A percentile compares a stretch with the other conserved stretches of the same genome.
Evolutionary conservation across 2,113 vertebrate genomes (phyloP).

Genomic region (Vidua macroura): DNA sequence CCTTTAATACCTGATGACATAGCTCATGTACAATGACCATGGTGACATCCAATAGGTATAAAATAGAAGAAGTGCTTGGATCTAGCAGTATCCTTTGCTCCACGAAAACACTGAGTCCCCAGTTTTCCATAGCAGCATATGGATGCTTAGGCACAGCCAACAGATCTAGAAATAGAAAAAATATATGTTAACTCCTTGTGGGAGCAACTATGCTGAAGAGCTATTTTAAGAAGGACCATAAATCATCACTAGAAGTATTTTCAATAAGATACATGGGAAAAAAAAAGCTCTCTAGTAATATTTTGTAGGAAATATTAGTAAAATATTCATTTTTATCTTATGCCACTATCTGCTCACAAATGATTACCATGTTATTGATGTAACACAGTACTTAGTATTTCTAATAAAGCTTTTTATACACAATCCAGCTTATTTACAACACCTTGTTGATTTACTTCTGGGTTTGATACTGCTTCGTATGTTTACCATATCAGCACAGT

Average conservation of each 20-base stretch:
- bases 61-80: constrained; percentile 86
- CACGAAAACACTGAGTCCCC: constrained; percentile 90
- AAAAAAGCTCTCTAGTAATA: background rate
- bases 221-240: background rate
- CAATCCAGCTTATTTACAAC: background rate
- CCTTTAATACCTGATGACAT: constrained; percentile 84
- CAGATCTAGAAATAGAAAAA: constrained; percentile 82
- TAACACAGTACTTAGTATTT: background rate
- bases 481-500: background rate
- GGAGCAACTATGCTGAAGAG: background rate
- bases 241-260: constrained; percentile 7
- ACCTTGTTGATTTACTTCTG: background rate
- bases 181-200: constrained; percentile 50
- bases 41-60: constrained; percentile 89
- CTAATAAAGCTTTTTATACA: background rate
- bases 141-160: constrained; percentile 91
- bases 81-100: constrained; percentile 90
- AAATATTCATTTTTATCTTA: background rate
- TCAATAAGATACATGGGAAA: background rate
- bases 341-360: background rate
- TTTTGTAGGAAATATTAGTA: background rate
- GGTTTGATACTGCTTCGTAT: background rate
- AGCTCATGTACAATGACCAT: constrained; percentile 89
- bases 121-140: constrained; percentile 92
- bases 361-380: background rate